Base-by-base conservation (phyloP, 1,140 invertebrate species). In the Chelonus insularis region DNA sequence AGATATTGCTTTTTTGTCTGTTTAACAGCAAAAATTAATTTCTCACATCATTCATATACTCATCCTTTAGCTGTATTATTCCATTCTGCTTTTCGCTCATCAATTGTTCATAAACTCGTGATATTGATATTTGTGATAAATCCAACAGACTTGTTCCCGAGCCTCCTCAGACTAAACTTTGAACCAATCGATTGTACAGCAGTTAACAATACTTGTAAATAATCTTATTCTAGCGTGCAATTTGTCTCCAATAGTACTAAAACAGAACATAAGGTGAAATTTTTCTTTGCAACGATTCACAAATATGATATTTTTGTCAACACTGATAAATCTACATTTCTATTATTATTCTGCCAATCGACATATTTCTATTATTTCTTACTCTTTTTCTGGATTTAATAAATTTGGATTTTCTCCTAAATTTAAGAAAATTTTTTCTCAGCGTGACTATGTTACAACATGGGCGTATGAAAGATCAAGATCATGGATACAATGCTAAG, bases 151-250 rank as follows among this genome's bases (percentile, higher is more conserved):
- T 85, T 89, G 92, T 80, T 94, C 89, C n/a, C 97, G 80, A 1
- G 94, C 93, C 77, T 96, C 92, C 78, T 94, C 90, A 0, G 95
- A 94, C 95, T 94, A 97, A 43, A 88, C 89, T 74, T 95, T 88
- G 74, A 93, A 97, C 93, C 94, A 97, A 78, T 97, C 93, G 63
- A 97, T 96, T 6, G 94, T 97, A 74, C 94, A 97, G 74, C 94
- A 96, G 75, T 95, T 97, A 0, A 97, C 90, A 18, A 98, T 81
- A 11, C 94, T 93, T 0, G 95, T 95, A 82, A 94, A 97, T 52
- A 95, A 83, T 50, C 93, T 83, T 1, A 97, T 79, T 43, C 93
- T 82, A 43, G 86, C 90, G 52, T 93, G 83, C 72, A 97, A 93
- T 0, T 89, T 85, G 67, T 90, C 88, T 0, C 94, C 92, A 64